Percentiles rank a stretch among this genome's conserved stretches.
These are phyloP conservation scores for Pseudotriccus pelzelni DNA, from an alignment of 2,797 vertebrate species.

Conservation along the genomic window DNA sequence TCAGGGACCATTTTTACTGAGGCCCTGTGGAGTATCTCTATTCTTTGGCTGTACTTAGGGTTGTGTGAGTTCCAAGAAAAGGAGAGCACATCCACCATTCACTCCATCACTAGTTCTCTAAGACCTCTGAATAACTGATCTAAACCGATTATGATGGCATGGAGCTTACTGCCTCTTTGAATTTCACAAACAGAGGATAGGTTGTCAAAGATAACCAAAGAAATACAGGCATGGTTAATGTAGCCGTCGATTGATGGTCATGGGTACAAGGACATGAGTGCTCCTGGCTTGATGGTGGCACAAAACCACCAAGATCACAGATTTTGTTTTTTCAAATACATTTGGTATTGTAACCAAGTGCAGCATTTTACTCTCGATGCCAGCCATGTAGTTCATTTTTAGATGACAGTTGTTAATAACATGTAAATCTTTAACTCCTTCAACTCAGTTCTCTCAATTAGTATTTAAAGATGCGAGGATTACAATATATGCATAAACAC, in stretches of 20 bases:
- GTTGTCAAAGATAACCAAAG: not conserved
- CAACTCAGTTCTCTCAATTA: not conserved
- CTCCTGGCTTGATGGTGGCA: not conserved
- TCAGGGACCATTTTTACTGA: not conserved
- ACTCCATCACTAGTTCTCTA: not conserved
- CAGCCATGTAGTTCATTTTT: not conserved
- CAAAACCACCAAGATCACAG: not conserved
- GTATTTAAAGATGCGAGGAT: not conserved
- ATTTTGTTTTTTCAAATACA: not conserved
- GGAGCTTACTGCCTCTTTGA: not conserved
- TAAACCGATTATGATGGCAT: not conserved
- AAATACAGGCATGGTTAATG: not conserved
- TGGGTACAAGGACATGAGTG: not conserved
- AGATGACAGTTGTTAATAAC: not conserved
- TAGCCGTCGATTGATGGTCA: not conserved
- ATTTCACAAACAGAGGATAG: not conserved
- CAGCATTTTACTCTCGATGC: not conserved
- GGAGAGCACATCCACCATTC: accelerated
- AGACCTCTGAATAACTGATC: not conserved
- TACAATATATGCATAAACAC: not conserved
- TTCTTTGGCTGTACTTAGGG: not conserved
- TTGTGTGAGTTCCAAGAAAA: not conserved
- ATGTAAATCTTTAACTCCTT: not conserved
- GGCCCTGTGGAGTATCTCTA: not conserved
- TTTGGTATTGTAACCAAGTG: not conserved